Base-by-base conservation (phyloP, 2,797 vertebrate species). In the Acrossocheilus fasciatus region DNA sequence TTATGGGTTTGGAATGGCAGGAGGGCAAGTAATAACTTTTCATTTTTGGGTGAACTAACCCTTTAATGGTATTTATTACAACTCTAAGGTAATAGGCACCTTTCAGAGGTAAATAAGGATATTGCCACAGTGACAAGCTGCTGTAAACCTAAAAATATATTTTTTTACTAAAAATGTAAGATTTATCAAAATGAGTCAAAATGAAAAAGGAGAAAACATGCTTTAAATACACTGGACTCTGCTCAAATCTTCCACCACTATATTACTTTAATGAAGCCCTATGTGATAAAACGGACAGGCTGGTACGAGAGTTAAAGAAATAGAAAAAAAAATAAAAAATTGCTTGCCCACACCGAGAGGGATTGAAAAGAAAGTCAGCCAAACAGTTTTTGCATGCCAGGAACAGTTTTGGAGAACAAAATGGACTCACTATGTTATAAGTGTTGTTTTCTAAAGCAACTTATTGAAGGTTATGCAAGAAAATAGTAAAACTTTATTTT, bases 211-310 rank as follows among this genome's bases (percentile, higher is more conserved):
- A 30, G 34, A 4, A 76, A 52, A 70, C 69, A 81, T 5, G 1
- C 69, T 36, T 36, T 72, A 17, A 30, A 76, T 43, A 47, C 12
- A 11, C 47, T 81, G 73, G 73, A 54, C 34, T 68, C 30, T 54
- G 12, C 23, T 76, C 23, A 34, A 76, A 41, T 47, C 10, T 74
- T 47, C 7, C 50, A 50, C 12, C 39, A 43, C 68, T 59, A 59
- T 34, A 57, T 83, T 81, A 79, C 78, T 88, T 68, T 84, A 87
- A 90, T 88, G n/a, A 90, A 84, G 77, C 39, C 45, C 50, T 89
- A 66, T 69, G 66, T 72, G 80, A 68, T 57, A 15, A 86, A 82
- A 85, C 80, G 26, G 75, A 83, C 68, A 57, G 75, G 36, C 45
- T 41, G 79, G 41, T 45, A 69, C 41, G 69, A 39, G 36, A 87